Conservation (phyloP, 2,888 invertebrate genomes). For the Pycnomerus fuliginosus region DNA sequence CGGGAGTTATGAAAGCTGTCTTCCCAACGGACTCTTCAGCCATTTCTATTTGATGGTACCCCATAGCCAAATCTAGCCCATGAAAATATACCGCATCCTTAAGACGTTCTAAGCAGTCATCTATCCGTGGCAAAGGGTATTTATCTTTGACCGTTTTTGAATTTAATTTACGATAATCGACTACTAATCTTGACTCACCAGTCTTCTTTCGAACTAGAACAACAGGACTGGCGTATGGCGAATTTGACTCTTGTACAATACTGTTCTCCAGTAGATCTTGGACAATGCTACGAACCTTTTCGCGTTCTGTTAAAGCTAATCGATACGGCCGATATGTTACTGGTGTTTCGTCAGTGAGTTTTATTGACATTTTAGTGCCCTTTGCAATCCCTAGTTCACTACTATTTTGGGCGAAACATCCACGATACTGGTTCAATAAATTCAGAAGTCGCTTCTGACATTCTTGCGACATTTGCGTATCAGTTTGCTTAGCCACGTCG, state of each 20-base stretch:
- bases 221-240: conserved; percentile 31
- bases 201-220: conserved; percentile 26
- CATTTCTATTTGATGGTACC: conserved; percentile 40
- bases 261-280: conserved; percentile 25
- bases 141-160: conserved; percentile 37
- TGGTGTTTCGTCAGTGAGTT: conserved; percentile 19
- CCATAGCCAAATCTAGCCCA: conserved; percentile 36
- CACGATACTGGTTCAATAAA: conserved; percentile 18
- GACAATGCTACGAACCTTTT: conserved; percentile 26
- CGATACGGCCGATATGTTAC: conserved; percentile 24
- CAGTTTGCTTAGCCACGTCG: neutral
- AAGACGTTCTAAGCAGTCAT: conserved; percentile 38
- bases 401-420: conserved; percentile 16
- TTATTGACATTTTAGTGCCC: conserved; percentile 13
- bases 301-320: conserved; percentile 22
- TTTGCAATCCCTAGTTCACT: conserved; percentile 10
- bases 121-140: conserved; percentile 40
- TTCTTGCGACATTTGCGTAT: neutral
- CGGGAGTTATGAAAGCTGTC: conserved; percentile 41
- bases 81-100: conserved; percentile 35
- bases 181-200: conserved; percentile 32
- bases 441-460: too few species aligned
- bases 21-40: conserved; percentile 32
- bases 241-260: conserved; percentile 34
- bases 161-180: conserved; percentile 42